Conservation (phyloP, 2,797 vertebrate genomes). For the Scolopax bukidnonensis region DNA sequence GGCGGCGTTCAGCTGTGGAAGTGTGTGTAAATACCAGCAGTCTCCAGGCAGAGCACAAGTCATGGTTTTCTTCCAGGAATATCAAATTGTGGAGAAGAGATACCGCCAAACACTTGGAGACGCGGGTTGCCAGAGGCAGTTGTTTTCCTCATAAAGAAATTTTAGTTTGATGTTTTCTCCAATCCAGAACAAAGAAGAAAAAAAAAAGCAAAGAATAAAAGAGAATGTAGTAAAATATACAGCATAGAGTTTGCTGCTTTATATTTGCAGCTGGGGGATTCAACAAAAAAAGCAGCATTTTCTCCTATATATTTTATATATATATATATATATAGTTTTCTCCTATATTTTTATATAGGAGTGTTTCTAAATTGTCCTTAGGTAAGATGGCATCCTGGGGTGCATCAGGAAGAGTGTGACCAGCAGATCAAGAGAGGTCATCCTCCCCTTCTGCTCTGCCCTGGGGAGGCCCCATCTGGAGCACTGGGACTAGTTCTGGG, state of each 20-base stretch:
- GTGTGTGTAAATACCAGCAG: conserved; percentile 55
- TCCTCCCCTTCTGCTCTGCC: no score
- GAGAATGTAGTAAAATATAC: not conserved
- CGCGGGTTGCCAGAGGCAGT: conserved; percentile 45
- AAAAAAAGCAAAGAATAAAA: not conserved
- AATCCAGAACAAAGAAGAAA: not conserved
- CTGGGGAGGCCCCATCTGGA: no score
- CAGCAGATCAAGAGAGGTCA: no score
- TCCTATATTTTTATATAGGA: not conserved
- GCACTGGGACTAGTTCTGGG: no score
- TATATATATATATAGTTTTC: not conserved
- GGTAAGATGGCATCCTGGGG: not conserved
- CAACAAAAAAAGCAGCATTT: not conserved
- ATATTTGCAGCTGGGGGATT: not conserved
- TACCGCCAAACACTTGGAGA: not conserved
- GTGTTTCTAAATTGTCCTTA: not conserved
- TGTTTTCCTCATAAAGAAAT: conserved; percentile 45
- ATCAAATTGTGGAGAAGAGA: not conserved
- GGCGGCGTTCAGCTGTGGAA: not conserved
- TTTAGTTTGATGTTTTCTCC: conserved; percentile 13
- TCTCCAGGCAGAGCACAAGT: conserved; percentile 22
- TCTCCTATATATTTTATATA: not conserved
- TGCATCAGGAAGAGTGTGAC: no score
- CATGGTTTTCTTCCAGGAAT: conserved; percentile 50
- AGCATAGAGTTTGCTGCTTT: not conserved